A percentile compares a stretch with the other conserved stretches of the same genome.
Evolutionary conservation across 2,113 vertebrate species (phyloP).

Genomic region (Myiagra hebetior): DNA sequence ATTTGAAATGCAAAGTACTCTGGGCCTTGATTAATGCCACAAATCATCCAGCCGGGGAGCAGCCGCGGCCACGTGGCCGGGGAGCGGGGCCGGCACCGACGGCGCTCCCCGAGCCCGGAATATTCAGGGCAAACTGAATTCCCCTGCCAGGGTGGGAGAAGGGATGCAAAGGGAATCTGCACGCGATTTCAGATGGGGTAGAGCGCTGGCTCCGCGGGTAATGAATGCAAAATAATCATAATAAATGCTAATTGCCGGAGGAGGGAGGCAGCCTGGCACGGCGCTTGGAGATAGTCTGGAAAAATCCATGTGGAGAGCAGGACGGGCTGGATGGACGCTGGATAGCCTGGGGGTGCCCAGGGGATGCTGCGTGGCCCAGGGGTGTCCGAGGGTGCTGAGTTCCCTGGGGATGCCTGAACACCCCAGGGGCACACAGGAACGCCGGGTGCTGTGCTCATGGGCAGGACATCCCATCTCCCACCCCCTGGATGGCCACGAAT

Average conservation of each 20-base stretch:
- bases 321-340: background rate
- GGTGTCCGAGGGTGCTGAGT: background rate
- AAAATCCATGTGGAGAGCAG: background rate
- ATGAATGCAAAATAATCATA: background rate
- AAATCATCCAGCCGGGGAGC: conserved; percentile 23
- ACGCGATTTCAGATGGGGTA: background rate
- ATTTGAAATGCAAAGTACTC: conserved; percentile 8
- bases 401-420: background rate
- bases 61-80: background rate
- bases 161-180: background rate
- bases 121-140: background rate
- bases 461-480: background rate
- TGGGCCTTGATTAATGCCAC: background rate
- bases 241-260: background rate
- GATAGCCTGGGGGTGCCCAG: accelerated
- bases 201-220: background rate
- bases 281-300: background rate
- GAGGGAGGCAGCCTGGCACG: background rate
- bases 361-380: no score
- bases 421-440: background rate
- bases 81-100: background rate
- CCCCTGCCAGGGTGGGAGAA: background rate
- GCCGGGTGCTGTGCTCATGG: background rate
- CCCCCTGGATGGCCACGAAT: accelerated
- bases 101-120: background rate